These are phyloP conservation scores for Aspiorhynchus laticeps DNA, from an alignment of 2,113 vertebrate species.

Conservation along the genomic window DNA sequence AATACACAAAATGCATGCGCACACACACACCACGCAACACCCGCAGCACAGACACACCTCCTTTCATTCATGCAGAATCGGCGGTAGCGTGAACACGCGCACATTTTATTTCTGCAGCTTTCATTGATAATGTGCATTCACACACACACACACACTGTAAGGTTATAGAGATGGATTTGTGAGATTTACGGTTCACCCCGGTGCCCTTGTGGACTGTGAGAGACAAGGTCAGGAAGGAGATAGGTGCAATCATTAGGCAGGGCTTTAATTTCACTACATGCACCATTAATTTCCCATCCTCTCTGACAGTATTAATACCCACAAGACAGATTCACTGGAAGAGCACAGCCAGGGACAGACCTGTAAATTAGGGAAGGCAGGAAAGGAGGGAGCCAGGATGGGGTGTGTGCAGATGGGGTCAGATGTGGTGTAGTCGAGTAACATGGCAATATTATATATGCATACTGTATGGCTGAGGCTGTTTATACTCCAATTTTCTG, in stretches of 20 bases:
- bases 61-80: slow-evolving; percentile 16
- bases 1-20: background rate
- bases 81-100: too few species aligned
- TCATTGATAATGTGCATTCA: slow-evolving; percentile 15
- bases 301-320: slow-evolving; percentile 60
- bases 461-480: background rate
- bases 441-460: background rate
- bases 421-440: background rate
- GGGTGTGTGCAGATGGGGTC: slow-evolving; percentile 15
- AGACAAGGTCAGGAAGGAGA: slow-evolving; percentile 47
- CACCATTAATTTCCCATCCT: slow-evolving; percentile 69
- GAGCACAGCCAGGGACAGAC: slow-evolving; percentile 53
- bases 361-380: slow-evolving; percentile 23
- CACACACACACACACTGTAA: background rate
- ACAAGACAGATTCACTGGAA: slow-evolving; percentile 59
- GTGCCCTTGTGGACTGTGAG: slow-evolving; percentile 55
- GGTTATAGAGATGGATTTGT: background rate
- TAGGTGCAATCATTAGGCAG: slow-evolving; percentile 57
- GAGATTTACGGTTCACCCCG: slow-evolving; percentile 28
- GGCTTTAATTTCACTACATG: slow-evolving; percentile 68
- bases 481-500: background rate
- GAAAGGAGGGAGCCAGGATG: background rate
- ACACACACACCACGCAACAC: background rate
- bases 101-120: background rate
- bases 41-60: background rate